A percentile compares a stretch with the other conserved stretches of the same genome.
These are phyloP conservation scores for Cisticola juncidis DNA, from an alignment of 2,113 vertebrate species.

Conservation along the genomic window DNA sequence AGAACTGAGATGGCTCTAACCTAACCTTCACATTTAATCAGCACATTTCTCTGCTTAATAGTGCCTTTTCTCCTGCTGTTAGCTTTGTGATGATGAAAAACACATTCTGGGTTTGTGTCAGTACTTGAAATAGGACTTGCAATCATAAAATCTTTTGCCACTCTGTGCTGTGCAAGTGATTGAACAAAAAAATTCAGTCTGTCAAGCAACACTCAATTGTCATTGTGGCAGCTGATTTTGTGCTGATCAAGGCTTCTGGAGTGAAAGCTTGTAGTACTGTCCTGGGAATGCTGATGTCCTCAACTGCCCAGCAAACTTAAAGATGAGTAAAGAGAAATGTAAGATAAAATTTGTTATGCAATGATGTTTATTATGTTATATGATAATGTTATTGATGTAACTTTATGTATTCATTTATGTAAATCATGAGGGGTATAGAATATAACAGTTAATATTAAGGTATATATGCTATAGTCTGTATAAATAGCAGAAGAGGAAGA, in stretches of 20 bases:
- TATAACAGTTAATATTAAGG: not conserved
- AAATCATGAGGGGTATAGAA: not conserved
- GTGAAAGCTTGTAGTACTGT: not conserved
- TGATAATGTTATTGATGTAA: not conserved
- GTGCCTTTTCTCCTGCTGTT: not conserved
- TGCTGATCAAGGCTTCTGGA: not conserved
- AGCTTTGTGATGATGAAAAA: not conserved
- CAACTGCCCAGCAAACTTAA: not conserved
- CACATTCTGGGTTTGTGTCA: not conserved
- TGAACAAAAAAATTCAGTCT: not conserved
- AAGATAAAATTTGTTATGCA: not conserved
- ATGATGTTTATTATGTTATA: not conserved
- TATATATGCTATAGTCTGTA: not conserved
- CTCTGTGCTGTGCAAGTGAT: not conserved
- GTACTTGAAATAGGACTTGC: not conserved
- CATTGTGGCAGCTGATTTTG: not conserved
- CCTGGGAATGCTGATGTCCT: not conserved
- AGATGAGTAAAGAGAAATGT: not conserved
- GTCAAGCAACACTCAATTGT: not conserved
- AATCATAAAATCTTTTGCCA: not conserved
- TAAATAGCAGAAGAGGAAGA: not conserved
- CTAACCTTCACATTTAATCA: not conserved
- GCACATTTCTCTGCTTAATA: not conserved
- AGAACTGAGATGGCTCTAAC: not conserved
- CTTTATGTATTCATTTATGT: not conserved